Conservation (phyloP, 2,113 vertebrate species). For the Accipiter virgatus region DNA sequence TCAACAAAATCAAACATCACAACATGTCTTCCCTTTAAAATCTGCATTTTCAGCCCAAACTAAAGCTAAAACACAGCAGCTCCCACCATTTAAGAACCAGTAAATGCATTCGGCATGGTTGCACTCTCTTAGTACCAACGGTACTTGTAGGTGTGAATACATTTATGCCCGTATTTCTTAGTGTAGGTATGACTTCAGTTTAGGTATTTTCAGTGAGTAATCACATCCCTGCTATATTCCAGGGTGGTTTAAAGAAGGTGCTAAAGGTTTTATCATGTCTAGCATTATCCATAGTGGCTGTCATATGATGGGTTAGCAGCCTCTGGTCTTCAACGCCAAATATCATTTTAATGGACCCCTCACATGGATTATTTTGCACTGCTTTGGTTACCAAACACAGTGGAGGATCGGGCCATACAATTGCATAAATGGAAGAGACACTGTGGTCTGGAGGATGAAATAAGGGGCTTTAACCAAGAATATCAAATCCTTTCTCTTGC, state of each 20-base stretch:
- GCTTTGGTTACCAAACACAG: accelerated
- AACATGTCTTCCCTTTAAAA: background rate
- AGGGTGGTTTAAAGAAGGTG: background rate
- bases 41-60: background rate
- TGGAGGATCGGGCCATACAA: background rate
- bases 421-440: background rate
- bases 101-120: background rate
- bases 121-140: background rate
- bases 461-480: background rate
- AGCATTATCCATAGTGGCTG: background rate
- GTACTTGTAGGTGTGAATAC: background rate
- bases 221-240: background rate
- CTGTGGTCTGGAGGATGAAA: background rate
- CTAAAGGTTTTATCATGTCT: background rate
- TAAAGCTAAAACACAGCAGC: background rate
- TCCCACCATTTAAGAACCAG: background rate
- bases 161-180: background rate
- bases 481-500: background rate
- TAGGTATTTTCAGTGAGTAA: background rate
- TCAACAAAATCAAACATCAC: background rate
- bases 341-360: background rate
- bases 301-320: background rate
- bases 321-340: background rate
- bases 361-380: background rate
- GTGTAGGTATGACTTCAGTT: background rate